These are phyloP conservation scores for Sycophaga agraensis DNA, from an alignment of 1,140 invertebrate genomes.

Conservation along the genomic window DNA sequence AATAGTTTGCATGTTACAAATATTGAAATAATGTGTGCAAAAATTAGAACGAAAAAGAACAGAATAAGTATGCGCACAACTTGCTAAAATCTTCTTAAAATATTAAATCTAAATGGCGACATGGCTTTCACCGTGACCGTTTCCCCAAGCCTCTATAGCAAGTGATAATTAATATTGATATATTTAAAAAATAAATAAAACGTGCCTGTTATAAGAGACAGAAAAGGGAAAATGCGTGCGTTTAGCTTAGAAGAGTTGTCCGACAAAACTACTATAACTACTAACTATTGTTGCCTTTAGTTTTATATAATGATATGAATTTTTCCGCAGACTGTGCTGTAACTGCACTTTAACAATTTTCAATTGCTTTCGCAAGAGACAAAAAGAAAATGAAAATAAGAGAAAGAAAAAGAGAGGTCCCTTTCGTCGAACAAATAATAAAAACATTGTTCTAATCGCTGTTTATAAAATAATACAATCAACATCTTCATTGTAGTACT, in stretches of 20 bases:
- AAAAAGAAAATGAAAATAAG: not conserved
- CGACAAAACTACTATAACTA: conserved; percentile 5
- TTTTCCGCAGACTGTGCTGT: too few relatives aligned
- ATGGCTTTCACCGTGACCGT: conserved; percentile 42
- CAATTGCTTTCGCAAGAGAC: not conserved
- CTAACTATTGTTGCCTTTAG: conserved; percentile 42
- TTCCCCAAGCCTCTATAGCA: conserved; percentile 53
- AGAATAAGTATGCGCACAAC: conserved; percentile 33
- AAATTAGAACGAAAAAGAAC: conserved; percentile 29
- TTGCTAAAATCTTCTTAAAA: conserved; percentile 34
- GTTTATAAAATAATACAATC: not conserved
- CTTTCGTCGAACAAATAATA: too few relatives aligned
- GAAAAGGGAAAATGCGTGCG: conserved; percentile 28
- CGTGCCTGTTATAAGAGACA: conserved; percentile 54
- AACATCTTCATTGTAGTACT: not conserved
- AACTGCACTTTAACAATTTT: too few relatives aligned
- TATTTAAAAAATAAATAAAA: conserved; percentile 40
- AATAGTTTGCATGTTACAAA: too few relatives aligned
- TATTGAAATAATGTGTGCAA: conserved; percentile 17
- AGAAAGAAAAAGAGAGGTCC: too few relatives aligned
- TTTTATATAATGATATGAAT: conserved; percentile 46
- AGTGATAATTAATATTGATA: conserved; percentile 47
- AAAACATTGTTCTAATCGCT: not conserved
- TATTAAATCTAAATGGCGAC: conserved; percentile 35
- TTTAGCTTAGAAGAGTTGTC: conserved; percentile 49